Conservation (phyloP, 2,797 vertebrate species). For the Bryconaethiops microstoma region DNA sequence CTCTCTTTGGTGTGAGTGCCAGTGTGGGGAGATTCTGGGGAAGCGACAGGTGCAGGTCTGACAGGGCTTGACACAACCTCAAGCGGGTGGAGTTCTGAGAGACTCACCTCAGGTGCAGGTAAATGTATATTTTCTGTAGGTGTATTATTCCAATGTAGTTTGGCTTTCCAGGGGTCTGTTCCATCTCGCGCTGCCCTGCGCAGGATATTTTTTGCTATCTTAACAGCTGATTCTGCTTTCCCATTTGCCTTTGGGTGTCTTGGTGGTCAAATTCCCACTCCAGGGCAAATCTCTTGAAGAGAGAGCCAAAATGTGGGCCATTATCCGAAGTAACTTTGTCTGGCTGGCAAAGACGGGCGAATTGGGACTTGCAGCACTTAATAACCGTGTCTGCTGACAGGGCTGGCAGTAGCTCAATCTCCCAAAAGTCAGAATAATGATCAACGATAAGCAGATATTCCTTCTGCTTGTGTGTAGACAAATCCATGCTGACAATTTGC, state of each 20-base stretch:
- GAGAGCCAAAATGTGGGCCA: slow-evolving; percentile 18
- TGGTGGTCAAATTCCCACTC: slow-evolving; percentile 24
- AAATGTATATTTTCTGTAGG: background rate
- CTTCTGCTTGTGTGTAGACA: slow-evolving; percentile 22
- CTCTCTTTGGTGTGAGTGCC: too few species aligned
- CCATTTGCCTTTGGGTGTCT: too few species aligned
- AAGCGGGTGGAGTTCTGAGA: background rate
- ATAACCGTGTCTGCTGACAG: slow-evolving; percentile 27
- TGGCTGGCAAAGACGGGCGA: slow-evolving; percentile 3
- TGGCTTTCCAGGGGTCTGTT: slow-evolving; percentile 29
- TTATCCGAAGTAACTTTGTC: slow-evolving; percentile 21
- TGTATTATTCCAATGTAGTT: slow-evolving; percentile 39
- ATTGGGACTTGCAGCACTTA: slow-evolving; percentile 28
- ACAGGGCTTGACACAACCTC: background rate
- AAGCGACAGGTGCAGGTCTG: too few species aligned
- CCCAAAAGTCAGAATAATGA: slow-evolving; percentile 22
- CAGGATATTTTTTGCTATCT: too few species aligned
- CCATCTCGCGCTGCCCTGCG: background rate
- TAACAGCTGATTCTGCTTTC: too few species aligned
- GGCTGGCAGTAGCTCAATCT: slow-evolving; percentile 35
- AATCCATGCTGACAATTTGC: slow-evolving; percentile 32
- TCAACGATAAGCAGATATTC: slow-evolving; percentile 28
- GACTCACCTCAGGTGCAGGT: background rate
- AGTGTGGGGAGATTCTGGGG: too few species aligned
- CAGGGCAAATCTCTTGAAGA: slow-evolving; percentile 16